phyloP scores from a whole-genome alignment of 2,113 vertebrate genomes.

The Morone chrysops region DNA sequence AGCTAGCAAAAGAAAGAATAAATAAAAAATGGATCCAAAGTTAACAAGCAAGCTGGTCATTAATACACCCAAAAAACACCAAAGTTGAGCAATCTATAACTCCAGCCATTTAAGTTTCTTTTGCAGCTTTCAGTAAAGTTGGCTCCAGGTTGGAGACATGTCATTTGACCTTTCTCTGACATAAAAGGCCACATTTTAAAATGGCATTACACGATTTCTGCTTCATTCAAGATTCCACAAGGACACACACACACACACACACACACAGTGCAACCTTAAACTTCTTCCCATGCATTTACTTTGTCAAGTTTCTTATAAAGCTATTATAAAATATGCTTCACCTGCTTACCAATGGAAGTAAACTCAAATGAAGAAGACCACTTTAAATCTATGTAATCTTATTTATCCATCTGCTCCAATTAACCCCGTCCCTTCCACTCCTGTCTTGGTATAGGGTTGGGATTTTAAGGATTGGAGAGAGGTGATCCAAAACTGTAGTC shows the following conservation, averaged over 20 bases:
- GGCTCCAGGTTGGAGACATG: background rate
- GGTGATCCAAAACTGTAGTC: background rate
- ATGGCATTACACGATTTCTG: background rate
- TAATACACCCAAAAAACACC: background rate
- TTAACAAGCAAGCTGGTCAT: background rate
- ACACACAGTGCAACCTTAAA: background rate
- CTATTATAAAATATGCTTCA: background rate
- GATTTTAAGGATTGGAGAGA: background rate
- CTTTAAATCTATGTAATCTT: slow-evolving; percentile 10
- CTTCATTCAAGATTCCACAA: background rate
- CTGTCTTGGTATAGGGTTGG: background rate
- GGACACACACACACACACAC: background rate
- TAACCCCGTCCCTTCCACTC: background rate
- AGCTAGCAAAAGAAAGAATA: background rate
- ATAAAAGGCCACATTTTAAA: background rate
- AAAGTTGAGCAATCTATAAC: background rate
- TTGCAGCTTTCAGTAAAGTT: background rate
- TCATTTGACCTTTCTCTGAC: background rate
- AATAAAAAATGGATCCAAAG: background rate
- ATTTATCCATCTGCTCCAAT: slow-evolving; percentile 2
- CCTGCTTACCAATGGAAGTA: background rate
- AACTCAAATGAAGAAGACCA: background rate
- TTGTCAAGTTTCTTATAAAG: background rate
- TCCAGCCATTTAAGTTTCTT: background rate
- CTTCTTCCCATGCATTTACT: background rate